A percentile compares a stretch with the other conserved stretches of the same genome.
Conservation (phyloP, 2,888 invertebrate species). For the Drosophila cognata region DNA sequence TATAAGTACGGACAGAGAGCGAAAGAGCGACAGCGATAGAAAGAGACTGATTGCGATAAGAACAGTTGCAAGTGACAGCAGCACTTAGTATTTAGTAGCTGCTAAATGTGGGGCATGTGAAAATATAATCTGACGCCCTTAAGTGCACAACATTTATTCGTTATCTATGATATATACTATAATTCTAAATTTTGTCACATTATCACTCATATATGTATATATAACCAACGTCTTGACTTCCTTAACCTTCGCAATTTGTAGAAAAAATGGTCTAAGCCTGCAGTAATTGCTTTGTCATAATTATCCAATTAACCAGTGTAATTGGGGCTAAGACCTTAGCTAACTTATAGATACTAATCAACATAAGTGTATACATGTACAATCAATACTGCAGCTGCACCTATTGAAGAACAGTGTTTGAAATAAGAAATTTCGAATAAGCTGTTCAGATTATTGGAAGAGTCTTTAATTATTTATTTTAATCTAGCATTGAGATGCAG, state of each 20-base stretch:
- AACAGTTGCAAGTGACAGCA: constrained; percentile 54
- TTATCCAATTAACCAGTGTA: background rate
- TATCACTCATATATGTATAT: background rate
- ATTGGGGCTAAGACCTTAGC: background rate
- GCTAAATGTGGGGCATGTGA: background rate
- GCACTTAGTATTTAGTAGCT: constrained; percentile 16
- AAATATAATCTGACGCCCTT: background rate
- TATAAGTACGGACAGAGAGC: background rate
- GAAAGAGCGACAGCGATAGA: constrained; percentile 1
- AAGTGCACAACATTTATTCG: constrained; percentile 6
- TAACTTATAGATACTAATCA: background rate
- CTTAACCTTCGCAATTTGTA: background rate
- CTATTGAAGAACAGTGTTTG: background rate
- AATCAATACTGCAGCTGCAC: background rate
- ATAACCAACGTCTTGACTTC: background rate
- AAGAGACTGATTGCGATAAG: constrained; percentile 37
- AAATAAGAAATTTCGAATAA: background rate
- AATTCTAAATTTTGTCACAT: background rate
- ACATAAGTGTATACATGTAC: background rate
- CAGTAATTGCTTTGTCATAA: background rate
- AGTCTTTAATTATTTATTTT: background rate
- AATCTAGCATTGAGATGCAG: background rate
- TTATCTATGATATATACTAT: background rate
- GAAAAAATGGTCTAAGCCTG: background rate
- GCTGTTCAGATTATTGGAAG: background rate